These are phyloP conservation scores for Sesamia nonagrioides DNA, from an alignment of 1,140 invertebrate species.

Conservation along the genomic window DNA sequence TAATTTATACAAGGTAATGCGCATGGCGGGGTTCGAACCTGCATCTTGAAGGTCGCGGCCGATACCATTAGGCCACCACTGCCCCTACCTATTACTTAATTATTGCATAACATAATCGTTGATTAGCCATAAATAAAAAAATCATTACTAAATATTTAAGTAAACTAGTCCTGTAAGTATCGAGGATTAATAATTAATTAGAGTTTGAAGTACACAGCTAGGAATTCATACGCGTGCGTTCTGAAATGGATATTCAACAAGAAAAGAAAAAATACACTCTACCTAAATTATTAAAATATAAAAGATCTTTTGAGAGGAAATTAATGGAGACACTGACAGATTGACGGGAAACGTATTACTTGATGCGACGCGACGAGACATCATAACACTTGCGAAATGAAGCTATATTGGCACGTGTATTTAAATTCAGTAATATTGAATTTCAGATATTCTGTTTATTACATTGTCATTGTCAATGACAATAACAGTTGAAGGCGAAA, in stretches of 20 bases:
- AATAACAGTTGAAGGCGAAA: constrained; percentile 33
- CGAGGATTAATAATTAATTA: too few relatives aligned
- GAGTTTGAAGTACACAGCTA: too few relatives aligned
- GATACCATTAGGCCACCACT: too few relatives aligned
- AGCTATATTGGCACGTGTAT: neutral
- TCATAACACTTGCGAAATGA: constrained; percentile 9
- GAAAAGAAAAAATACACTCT: neutral
- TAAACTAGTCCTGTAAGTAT: too few relatives aligned
- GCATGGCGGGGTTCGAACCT: too few relatives aligned
- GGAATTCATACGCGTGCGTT: too few relatives aligned
- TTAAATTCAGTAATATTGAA: constrained; percentile 24
- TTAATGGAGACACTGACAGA: constrained; percentile 39
- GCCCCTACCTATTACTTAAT: too few relatives aligned
- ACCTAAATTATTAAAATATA: neutral
- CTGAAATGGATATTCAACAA: neutral
- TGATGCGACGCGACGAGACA: constrained; percentile 8
- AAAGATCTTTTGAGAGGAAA: constrained; percentile 27
- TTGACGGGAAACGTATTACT: constrained; percentile 35
- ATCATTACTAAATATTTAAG: too few relatives aligned
- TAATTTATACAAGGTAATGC: too few relatives aligned
- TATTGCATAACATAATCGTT: too few relatives aligned
- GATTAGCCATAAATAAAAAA: too few relatives aligned
- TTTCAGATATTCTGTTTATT: constrained; percentile 33
- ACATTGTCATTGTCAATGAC: constrained; percentile 42
- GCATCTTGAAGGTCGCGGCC: too few relatives aligned